Evolutionary conservation across 2,888 invertebrate genomes (phyloP), one percentile per base, ranked within the genome.

Genomic region (Dorcus hopei): DNA sequence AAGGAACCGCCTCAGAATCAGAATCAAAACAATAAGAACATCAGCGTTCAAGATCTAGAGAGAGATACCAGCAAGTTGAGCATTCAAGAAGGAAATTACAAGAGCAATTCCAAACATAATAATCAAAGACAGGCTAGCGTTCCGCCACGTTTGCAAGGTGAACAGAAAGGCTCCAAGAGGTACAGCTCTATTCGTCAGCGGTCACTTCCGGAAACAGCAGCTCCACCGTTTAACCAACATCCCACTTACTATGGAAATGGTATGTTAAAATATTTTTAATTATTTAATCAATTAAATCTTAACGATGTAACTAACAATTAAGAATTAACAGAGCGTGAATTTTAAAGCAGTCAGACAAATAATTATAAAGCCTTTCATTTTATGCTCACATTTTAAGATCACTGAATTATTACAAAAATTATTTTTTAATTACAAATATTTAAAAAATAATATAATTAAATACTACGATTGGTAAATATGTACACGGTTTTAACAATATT

Each of bases 111-210:
- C 39, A 64, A 61, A 48, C 59, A 57, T 49, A 65, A 64, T 53
- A 61, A 53, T 50, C 69, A 70, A 50, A 62, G 77, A 49, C 78
- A 77, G 55, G 72, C 71, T n/a, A 76, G 75, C 57, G 73, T 77
- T 7, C 78, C 78, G 0, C 79, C 78, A 1, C 74, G 79, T 56
- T 62, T 78, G 45, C 77, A 77, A 63, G 70, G 68, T 39, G 73
- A 75, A 41, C 77, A 75, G 58, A 77, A 78, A 61, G 83, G 84
- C 11, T 82, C 83, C 58, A 85, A 85, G 66, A 77, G 85, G 9
- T 86, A 85, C 76, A 83, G 82, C 57, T 71, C 72, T 3, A 67
- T 83, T 14, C 77, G 85, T 39, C 85, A 85, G 67, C 77, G 85
- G 11, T 84, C 85, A 1, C 75, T 86, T 38, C 83, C 83, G 2